phyloP scores from a whole-genome alignment of 2,888 invertebrate species.

The Zelleria hepariella region DNA sequence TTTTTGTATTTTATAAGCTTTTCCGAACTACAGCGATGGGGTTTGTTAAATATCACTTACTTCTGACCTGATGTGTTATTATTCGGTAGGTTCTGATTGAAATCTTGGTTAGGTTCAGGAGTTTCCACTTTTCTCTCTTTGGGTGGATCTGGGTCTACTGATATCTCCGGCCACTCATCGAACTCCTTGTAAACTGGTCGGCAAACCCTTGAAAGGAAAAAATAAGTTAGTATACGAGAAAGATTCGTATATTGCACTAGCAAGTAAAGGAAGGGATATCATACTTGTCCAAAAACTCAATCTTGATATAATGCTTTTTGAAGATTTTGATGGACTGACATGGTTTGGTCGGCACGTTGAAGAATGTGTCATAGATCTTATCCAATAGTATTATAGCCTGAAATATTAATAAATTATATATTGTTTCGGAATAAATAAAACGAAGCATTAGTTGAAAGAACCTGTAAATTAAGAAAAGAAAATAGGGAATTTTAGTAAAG shows the following conservation, averaged over 20 bases:
- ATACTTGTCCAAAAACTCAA: conserved; percentile 79
- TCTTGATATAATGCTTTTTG: conserved; percentile 79
- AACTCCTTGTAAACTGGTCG: conserved; percentile 76
- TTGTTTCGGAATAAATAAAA: conserved; percentile 11
- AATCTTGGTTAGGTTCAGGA: conserved; percentile 20
- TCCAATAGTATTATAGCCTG: conserved; percentile 77
- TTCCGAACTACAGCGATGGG: too few relatives aligned
- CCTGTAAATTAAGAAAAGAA: neutral
- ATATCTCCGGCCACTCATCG: conserved; percentile 74
- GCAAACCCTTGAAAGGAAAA: conserved; percentile 52
- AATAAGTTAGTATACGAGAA: conserved; percentile 6
- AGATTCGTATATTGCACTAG: conserved; percentile 4
- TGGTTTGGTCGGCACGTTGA: conserved; percentile 65
- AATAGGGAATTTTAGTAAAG: neutral
- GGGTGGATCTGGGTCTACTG: conserved; percentile 51
- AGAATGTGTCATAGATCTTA: conserved; percentile 74
- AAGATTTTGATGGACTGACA: conserved; percentile 67
- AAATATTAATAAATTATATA: conserved; percentile 56
- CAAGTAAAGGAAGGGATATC: conserved; percentile 23
- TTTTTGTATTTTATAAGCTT: too few relatives aligned
- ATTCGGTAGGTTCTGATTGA: conserved; percentile 21
- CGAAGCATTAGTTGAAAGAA: neutral
- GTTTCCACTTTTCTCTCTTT: conserved; percentile 48
- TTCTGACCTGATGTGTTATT: conserved; percentile 30
- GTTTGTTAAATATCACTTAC: conserved; percentile 32